Conservation (phyloP, 2,113 vertebrate species). For the Chaenogobius annularis region DNA sequence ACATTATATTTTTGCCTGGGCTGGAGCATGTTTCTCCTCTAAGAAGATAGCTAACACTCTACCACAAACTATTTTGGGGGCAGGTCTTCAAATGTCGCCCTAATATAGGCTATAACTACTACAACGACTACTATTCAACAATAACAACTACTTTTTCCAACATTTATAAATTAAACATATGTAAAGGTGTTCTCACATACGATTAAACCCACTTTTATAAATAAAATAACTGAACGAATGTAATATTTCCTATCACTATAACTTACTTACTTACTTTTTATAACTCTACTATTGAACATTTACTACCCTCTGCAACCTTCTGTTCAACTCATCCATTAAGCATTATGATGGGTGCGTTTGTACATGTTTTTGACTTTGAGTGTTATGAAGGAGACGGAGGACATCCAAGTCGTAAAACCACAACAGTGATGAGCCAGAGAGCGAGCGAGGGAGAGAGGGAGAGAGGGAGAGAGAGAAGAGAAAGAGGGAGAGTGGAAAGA, state of each 20-base stretch:
- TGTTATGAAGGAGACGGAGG: constrained; percentile 65
- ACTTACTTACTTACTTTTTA: too few relatives aligned
- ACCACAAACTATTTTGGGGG: too few relatives aligned
- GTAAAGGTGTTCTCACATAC: neutral
- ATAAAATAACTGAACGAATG: neutral
- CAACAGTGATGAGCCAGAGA: constrained; percentile 57
- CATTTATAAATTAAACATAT: too few relatives aligned
- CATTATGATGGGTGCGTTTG: neutral
- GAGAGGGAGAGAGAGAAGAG: neutral
- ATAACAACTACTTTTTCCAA: too few relatives aligned
- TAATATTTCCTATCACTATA: neutral
- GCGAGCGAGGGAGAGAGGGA: constrained; percentile 1
- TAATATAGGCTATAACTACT: too few relatives aligned
- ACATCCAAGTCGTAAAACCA: constrained; percentile 66
- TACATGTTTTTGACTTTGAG: constrained; percentile 38
- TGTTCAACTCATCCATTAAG: constrained; percentile 54
- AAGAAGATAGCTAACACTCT: too few relatives aligned
- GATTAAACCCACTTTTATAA: neutral
- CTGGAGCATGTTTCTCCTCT: too few relatives aligned
- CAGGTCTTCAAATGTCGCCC: too few relatives aligned
- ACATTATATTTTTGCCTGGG: too few relatives aligned
- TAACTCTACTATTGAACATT: too few relatives aligned
- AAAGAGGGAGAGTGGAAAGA: too few relatives aligned
- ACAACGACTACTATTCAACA: too few relatives aligned
- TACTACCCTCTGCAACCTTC: constrained; percentile 45